Evolutionary conservation across 2,888 invertebrate genomes (phyloP).

Genomic region (Pasiphila rectangulata): DNA sequence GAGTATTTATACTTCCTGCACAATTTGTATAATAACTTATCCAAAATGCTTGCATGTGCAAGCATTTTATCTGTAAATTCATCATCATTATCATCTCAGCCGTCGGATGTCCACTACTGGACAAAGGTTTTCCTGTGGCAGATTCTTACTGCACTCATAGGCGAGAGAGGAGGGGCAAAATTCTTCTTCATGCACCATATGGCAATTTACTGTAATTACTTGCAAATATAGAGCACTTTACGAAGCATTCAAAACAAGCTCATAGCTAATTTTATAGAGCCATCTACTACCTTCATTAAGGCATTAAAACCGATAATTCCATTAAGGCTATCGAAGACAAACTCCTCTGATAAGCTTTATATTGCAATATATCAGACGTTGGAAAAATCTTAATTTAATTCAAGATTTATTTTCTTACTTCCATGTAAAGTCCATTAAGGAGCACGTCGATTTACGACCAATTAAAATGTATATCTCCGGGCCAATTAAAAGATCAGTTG

Average conservation of each 20-base stretch:
- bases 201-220: too few species aligned
- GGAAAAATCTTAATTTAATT: conserved; percentile 37
- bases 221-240: neutral
- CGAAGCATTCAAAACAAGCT: neutral
- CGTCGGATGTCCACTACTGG: too few species aligned
- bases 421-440: conserved; percentile 54
- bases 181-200: too few species aligned
- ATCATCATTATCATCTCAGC: too few species aligned
- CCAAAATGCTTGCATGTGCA: too few species aligned
- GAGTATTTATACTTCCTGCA: too few species aligned
- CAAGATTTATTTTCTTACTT: conserved; percentile 37
- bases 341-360: conserved; percentile 36
- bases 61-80: too few species aligned
- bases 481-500: conserved; percentile 69
- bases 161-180: too few species aligned
- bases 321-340: conserved; percentile 46
- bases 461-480: conserved; percentile 73
- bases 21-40: too few species aligned
- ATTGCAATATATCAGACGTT: conserved; percentile 34
- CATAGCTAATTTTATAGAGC: conserved; percentile 10
- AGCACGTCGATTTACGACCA: conserved; percentile 64
- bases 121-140: too few species aligned
- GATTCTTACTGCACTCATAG: too few species aligned
- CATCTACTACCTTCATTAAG: conserved; percentile 37
- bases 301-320: conserved; percentile 44